Evolutionary conservation across 2,113 vertebrate genomes (phyloP).

Genomic region (Gasterosteus nipponicus): DNA sequence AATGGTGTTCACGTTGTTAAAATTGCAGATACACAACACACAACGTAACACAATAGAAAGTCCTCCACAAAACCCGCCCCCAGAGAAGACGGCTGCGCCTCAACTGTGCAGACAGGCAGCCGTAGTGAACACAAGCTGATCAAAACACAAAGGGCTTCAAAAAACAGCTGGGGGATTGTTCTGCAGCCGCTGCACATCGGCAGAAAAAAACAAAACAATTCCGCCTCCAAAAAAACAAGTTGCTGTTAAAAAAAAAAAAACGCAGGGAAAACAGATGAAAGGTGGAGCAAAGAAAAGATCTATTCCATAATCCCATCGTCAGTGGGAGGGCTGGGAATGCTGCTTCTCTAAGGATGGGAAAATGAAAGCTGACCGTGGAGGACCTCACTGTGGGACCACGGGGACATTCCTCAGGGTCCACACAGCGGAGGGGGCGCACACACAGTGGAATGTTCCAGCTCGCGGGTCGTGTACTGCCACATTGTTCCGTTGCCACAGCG

Average conservation of each 20-base stretch:
- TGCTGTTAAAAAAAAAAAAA: conserved; percentile 40
- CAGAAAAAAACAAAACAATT: conserved; percentile 42
- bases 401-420: conserved; percentile 70
- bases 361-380: conserved; percentile 26
- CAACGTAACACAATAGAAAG: background rate
- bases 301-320: conserved; percentile 53
- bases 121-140: conserved; percentile 50
- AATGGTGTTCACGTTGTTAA: background rate
- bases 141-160: conserved; percentile 43
- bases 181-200: conserved; percentile 27
- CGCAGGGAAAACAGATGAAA: conserved; percentile 53
- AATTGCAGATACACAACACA: background rate
- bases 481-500: conserved; percentile 64
- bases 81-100: conserved; percentile 11
- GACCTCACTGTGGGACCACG: conserved; percentile 46
- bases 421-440: conserved; percentile 63
- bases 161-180: conserved; percentile 40
- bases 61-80: conserved; percentile 3
- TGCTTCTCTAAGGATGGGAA: conserved; percentile 17
- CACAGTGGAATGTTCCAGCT: conserved; percentile 78
- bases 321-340: conserved; percentile 25
- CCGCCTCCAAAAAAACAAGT: conserved; percentile 27
- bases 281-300: conserved; percentile 17
- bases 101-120: conserved; percentile 19
- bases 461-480: conserved; percentile 69